Percentiles rank a stretch among this genome's conserved stretches.
phyloP scores from a whole-genome alignment of 2,797 vertebrate genomes.

The Lithobates sylvaticus region DNA sequence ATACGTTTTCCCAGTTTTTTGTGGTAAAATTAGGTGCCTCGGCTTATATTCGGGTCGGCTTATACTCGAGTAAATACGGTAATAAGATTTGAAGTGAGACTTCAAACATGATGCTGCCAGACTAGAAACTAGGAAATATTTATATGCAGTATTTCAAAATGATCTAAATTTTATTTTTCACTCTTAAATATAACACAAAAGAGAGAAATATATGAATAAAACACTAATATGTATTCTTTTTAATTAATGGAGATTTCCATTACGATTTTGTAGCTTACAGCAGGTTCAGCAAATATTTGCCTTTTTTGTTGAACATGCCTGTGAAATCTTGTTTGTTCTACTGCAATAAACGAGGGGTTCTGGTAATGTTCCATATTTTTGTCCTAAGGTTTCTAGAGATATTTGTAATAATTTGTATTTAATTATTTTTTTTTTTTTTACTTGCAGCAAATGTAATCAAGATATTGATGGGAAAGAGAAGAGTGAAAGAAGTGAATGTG shows the following conservation, averaged over 20 bases:
- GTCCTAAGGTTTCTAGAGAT: no score
- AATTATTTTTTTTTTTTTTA: background rate
- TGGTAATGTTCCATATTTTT: background rate
- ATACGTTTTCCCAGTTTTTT: no score
- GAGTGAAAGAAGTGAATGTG: conserved; percentile 33
- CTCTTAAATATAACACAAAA: background rate
- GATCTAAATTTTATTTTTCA: no score
- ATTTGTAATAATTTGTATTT: conserved; percentile 9
- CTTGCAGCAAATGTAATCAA: conserved; percentile 26
- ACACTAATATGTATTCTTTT: background rate
- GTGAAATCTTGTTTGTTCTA: background rate
- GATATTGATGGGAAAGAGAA: conserved; percentile 22
- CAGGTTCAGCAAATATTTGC: conserved; percentile 21
- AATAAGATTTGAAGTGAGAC: no score
- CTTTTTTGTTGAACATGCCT: background rate
- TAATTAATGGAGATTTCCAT: background rate
- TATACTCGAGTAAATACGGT: no score
- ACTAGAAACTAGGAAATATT: no score
- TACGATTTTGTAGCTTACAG: background rate
- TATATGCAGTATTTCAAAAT: no score
- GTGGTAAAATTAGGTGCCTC: no score
- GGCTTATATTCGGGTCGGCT: no score
- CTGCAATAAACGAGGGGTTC: background rate
- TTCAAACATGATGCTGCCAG: no score
- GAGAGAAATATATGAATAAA: no score